Evolutionary conservation across 2,888 invertebrate species (phyloP).

Genomic region (Folsomia manolachei): DNA sequence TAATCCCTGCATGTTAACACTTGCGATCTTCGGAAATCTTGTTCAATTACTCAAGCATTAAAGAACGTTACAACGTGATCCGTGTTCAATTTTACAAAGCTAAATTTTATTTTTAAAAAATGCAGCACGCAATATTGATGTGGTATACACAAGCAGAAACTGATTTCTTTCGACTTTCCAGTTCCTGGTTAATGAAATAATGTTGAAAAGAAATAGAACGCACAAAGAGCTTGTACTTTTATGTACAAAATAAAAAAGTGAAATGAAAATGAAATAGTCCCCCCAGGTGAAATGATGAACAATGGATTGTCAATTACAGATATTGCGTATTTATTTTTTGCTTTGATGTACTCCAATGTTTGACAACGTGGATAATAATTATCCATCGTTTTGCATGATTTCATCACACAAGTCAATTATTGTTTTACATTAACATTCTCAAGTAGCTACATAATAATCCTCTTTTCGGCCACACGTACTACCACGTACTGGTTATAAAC

Average conservation of each 20-base stretch:
- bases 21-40: neutral
- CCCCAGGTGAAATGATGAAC: neutral
- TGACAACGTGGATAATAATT: neutral
- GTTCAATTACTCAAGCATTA: too few species aligned
- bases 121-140: too few species aligned
- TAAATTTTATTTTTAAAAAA: too few species aligned
- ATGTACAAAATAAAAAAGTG: neutral
- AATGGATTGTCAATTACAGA: neutral
- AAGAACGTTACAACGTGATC: too few species aligned
- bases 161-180: neutral
- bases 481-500: neutral
- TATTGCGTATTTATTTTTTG: too few species aligned
- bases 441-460: too few species aligned
- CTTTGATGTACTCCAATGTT: too few species aligned
- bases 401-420: neutral
- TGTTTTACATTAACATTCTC: too few species aligned
- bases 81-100: too few species aligned
- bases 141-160: neutral
- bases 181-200: neutral
- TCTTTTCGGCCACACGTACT: neutral
- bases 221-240: neutral
- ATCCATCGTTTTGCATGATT: neutral
- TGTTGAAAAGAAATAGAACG: neutral
- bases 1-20: neutral
- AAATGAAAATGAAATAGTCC: neutral